A percentile compares a stretch with the other conserved stretches of the same genome.
phyloP scores from a whole-genome alignment of 2,888 invertebrate species.

The Lysandra coridon region DNA sequence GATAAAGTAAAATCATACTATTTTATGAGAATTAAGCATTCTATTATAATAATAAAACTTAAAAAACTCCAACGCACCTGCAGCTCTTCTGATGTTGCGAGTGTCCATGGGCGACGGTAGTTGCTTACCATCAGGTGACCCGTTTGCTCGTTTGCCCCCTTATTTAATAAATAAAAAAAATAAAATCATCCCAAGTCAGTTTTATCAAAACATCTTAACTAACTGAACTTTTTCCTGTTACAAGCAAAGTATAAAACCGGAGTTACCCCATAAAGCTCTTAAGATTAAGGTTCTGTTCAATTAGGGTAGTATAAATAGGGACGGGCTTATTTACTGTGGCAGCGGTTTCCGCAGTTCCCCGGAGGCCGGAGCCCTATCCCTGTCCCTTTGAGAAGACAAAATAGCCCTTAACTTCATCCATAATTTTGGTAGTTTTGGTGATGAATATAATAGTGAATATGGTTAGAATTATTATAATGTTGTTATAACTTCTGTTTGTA shows the following conservation, averaged over 20 bases:
- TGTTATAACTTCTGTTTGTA: too few relatives aligned
- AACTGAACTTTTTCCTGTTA: background rate
- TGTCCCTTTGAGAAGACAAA: background rate
- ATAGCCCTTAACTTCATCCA: slow-evolving; percentile 2
- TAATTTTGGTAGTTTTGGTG: background rate
- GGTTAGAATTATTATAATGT: background rate
- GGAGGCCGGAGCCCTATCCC: background rate
- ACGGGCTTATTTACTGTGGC: slow-evolving; percentile 17
- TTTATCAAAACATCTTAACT: background rate
- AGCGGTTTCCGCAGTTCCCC: background rate
- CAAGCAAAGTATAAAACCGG: background rate
- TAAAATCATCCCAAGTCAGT: background rate
- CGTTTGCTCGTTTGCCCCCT: too few relatives aligned
- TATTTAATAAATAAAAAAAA: too few relatives aligned
- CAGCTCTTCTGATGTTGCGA: too few relatives aligned
- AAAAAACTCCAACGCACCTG: background rate
- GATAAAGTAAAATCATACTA: too few relatives aligned
- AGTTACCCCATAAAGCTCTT: slow-evolving; percentile 5
- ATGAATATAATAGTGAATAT: background rate
- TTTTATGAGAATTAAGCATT: background rate
- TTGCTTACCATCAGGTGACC: too few relatives aligned
- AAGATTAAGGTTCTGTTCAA: slow-evolving; percentile 21
- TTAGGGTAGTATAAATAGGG: background rate
- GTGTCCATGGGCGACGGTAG: too few relatives aligned
- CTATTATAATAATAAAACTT: background rate